Base-by-base conservation (phyloP, 2,888 invertebrate genomes). In the Synergus japonicus region DNA sequence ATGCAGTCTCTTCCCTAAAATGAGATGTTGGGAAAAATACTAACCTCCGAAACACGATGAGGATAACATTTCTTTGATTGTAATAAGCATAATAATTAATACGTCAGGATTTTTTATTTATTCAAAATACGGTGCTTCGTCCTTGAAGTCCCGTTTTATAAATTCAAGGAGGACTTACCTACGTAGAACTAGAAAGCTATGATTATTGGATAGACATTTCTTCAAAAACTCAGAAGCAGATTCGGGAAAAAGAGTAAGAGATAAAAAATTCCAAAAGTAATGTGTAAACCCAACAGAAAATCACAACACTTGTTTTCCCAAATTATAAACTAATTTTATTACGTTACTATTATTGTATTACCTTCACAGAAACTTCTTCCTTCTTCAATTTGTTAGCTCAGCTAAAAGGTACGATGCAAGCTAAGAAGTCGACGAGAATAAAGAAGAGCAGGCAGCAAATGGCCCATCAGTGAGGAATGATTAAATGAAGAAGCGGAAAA, bases 251-350 rank as follows among this genome's bases (percentile, higher is more conserved):
- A 7, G 15, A 78, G n/a, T 46, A 9, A 54, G 13, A 54, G 49
- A 15, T 15, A 41, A 54, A 58, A 73, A 54, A n/a, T 15, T 15
- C 41, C 41, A 78, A 78, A 8, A 78, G 54, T 46, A 80, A 81
- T 79, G 77, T 73, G 22, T 41, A 29, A 77, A 79, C 77, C 77
- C 76, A 49, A 73, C 66, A 78, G 67, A 78, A 85, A 88, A 88
- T 89, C 86, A 88, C 85, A 89, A 87, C 81, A 87, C 86, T 87
- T 87, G 85, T 85, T 83, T 85, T 29, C 84, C 84, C 82, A 84
- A 82, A 87, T 88, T 89, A 89, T 84, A 73, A 86, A 85, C 89
- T 90, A 90, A 86, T 87, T 90, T 91, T 89, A 90, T 90, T 89
- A 90, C 89, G 82, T 88, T 88, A 90, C 88, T 91, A 89, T 84